phyloP scores from a whole-genome alignment of 2,113 vertebrate genomes.

The Pyxicephalus adspersus region DNA sequence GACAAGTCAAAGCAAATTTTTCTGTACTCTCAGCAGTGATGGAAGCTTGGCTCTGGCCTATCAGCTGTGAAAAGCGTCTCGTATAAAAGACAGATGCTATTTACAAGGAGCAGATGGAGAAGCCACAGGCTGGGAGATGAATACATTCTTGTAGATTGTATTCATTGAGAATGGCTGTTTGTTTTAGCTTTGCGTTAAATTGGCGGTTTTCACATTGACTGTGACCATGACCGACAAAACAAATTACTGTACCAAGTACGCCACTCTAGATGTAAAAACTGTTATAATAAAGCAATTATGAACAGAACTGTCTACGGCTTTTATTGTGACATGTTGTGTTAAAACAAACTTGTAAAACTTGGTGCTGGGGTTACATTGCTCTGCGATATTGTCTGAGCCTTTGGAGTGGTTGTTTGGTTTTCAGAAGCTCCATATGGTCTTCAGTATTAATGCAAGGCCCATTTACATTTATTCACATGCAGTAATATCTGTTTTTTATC shows the following conservation, averaged over 20 bases:
- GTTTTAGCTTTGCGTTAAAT: conserved; percentile 30
- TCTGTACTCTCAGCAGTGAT: neutral
- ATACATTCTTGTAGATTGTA: conserved; percentile 58
- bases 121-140: conserved; percentile 55
- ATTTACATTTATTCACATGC: too few relatives aligned
- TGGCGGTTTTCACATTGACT: conserved; percentile 28
- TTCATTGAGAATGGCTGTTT: conserved; percentile 32
- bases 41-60: neutral
- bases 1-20: neutral
- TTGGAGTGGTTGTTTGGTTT: too few relatives aligned
- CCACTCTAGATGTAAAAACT: conserved; percentile 1
- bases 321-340: too few relatives aligned
- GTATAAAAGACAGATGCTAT: conserved; percentile 63
- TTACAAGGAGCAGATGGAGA: conserved; percentile 64
- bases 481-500: too few relatives aligned
- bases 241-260: neutral
- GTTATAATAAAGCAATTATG: conserved; percentile 7
- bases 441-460: too few relatives aligned
- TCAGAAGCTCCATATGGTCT: too few relatives aligned
- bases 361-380: too few relatives aligned
- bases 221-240: conserved; percentile 22
- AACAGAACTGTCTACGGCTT: neutral
- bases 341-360: too few relatives aligned
- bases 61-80: conserved; percentile 6
- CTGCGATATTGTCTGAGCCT: too few relatives aligned